Conservation (phyloP, 2,113 vertebrate species). For the Genyomyrus donnyi region DNA sequence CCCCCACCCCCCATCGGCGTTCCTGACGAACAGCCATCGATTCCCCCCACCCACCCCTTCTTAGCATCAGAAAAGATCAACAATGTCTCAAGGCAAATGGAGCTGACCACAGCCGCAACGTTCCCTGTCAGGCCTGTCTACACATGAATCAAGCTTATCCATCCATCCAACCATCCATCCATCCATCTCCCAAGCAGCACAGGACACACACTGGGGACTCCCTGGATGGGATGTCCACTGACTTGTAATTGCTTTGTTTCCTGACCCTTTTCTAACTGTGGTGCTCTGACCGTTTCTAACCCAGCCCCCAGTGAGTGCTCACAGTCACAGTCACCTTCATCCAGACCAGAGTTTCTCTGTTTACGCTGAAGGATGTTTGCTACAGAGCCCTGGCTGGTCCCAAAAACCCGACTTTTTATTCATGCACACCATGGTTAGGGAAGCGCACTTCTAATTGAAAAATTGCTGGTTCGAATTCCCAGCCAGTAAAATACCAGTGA, state of each 20-base stretch:
- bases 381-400: background rate
- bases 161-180: background rate
- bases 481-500: no score
- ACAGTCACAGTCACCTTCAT: background rate
- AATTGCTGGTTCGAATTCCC: no score
- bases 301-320: background rate
- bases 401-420: background rate
- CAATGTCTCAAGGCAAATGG: background rate
- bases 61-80: conserved; percentile 49
- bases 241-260: background rate
- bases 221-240: background rate
- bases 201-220: background rate
- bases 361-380: background rate
- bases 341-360: background rate
- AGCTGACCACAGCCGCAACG: background rate
- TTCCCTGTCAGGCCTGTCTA: background rate
- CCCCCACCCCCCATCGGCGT: conserved; percentile 25
- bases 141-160: background rate
- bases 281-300: background rate
- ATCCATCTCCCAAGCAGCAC: background rate
- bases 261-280: background rate
- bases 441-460: no score
- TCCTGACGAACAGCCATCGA: conserved; percentile 39
- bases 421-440: no score
- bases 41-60: conserved; percentile 34